These are phyloP conservation scores for Arvicola amphibius DNA, from an alignment of 2,797 vertebrate genomes.

Conservation along the genomic window DNA sequence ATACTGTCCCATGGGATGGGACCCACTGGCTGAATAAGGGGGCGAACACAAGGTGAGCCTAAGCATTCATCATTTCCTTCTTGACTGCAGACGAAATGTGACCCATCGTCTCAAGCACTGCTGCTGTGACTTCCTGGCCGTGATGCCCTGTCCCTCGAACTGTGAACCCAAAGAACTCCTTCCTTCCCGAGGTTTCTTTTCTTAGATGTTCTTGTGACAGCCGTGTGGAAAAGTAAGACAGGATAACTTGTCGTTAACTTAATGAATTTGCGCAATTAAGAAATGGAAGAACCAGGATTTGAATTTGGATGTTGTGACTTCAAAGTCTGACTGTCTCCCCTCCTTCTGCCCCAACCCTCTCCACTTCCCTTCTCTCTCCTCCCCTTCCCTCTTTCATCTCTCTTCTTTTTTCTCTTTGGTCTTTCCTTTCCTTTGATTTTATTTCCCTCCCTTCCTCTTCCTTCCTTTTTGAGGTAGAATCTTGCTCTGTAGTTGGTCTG, in stretches of 20 bases:
- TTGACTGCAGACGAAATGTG: background rate
- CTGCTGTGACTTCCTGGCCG: background rate
- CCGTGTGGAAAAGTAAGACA: background rate
- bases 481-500: background rate
- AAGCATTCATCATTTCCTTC: background rate
- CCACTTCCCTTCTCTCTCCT: no score
- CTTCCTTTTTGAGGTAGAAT: background rate
- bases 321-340: background rate
- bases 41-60: background rate
- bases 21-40: background rate
- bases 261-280: accelerated
- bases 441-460: background rate
- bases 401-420: background rate
- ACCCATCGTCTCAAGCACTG: background rate
- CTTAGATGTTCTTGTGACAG: background rate
- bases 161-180: background rate
- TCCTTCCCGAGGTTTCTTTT: background rate
- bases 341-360: no score
- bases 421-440: background rate
- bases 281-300: background rate
- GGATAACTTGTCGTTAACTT: background rate
- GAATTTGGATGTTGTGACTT: background rate
- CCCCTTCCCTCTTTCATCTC: background rate
- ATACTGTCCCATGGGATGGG: background rate
- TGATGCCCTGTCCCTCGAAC: background rate